A percentile compares a stretch with the other conserved stretches of the same genome.
phyloP scores from a whole-genome alignment of 1,140 invertebrate species.

The Lordiphosa clarofinis region DNA sequence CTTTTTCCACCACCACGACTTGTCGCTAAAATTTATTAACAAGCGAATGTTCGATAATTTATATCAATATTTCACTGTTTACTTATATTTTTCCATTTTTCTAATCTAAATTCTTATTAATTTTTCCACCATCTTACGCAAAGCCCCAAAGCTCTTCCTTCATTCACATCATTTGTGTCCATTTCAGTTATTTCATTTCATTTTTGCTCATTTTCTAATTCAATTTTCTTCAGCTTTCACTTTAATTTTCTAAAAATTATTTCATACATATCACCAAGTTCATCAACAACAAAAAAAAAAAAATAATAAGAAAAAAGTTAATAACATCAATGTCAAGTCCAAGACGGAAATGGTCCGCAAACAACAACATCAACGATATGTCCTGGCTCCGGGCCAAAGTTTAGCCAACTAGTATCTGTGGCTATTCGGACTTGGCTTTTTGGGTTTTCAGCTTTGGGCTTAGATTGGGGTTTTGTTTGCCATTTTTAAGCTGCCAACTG shows the following conservation, averaged over 20 bases:
- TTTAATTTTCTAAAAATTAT: constrained; percentile 18
- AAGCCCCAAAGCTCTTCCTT: constrained; percentile 7
- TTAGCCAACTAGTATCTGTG: constrained; percentile 39
- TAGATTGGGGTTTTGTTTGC: constrained; percentile 24
- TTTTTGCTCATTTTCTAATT: constrained; percentile 7
- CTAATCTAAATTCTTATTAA: constrained; percentile 1
- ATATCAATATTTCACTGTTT: neutral
- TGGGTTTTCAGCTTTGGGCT: constrained; percentile 1
- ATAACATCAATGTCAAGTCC: constrained; percentile 30
- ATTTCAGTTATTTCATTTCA: constrained; percentile 9
- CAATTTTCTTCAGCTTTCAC: constrained; percentile 15
- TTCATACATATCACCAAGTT: constrained; percentile 1
- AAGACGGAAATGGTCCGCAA: constrained; percentile 25
- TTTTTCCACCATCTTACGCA: neutral
- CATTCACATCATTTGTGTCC: constrained; percentile 2
- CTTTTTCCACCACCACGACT: no score
- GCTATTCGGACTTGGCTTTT: constrained; percentile 36
- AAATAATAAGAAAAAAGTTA: constrained; percentile 19
- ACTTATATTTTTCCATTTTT: neutral
- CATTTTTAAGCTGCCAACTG: constrained; percentile 31
- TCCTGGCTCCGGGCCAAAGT: constrained; percentile 37
- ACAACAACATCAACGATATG: constrained; percentile 15
- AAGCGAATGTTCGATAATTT: no score
- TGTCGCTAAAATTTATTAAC: no score
- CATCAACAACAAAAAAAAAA: neutral